Evolutionary conservation across 2,888 invertebrate species (phyloP), one percentile per base, ranked within the genome.

Genomic region (Baccha elongata): DNA sequence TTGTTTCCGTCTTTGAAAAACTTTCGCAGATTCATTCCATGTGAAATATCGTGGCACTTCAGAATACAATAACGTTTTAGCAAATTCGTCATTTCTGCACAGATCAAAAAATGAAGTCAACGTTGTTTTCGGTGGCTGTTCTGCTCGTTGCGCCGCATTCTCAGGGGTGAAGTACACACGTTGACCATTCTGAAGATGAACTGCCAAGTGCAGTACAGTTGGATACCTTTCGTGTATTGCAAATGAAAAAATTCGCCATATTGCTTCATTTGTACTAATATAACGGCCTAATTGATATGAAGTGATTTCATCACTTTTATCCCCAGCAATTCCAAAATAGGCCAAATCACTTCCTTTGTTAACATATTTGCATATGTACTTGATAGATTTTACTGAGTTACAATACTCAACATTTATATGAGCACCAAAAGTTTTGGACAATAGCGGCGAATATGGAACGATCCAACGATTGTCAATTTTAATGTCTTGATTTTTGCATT

Each of bases 21-120:
- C 86, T 75, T 87, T 88, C 71, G 85, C 81, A 55, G 86, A 87
- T 85, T 73, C 68, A 86, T 88, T 88, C 87, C 86, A 88, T 53
- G 87, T 89, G 65, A 78, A 88, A 67, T 87, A 88, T 7, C 71
- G 44, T 2, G 88, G 88, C 19, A 88, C 86, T 23, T 89, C 87
- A 60, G 55, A 65, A 78, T 89, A 89, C 6, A 89, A 78, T 60
- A 89, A 80, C n/a, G 88, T 88, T 86, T 85, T 87, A 52, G 89
- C 89, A 86, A 89, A 89, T 29, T 53, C 75, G 72, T 89, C 88
- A 42, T 32, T 84, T 85, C 86, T 52, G 68, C 88, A 89, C 4
- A 88, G 80, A 21, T 74, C 32, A 55, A 90, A 89, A 86, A 89
- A 89, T 15, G 85, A 86, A 10, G 86, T 86, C 19, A 89, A 84